Base-by-base conservation (phyloP, 1,140 invertebrate genomes). In the Leptestheria dahalacensis region DNA sequence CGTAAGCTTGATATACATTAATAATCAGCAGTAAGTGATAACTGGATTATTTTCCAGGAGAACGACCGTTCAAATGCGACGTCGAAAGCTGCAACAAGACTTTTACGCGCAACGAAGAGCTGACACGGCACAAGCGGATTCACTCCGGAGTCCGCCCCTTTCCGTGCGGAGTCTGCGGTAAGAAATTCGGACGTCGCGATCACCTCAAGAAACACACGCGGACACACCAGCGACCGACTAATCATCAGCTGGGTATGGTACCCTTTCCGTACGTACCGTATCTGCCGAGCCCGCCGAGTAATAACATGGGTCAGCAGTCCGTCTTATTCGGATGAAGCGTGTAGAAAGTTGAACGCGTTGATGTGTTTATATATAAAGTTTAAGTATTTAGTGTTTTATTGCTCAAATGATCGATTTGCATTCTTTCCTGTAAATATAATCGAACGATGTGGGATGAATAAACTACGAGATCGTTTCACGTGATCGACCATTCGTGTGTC, bases 41-140 rank as follows among this genome's bases (percentile, higher is more conserved):
- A n/a, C n/a, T n/a, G n/a, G n/a, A n/a, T n/a, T n/a, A n/a, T n/a
- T 57, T 73, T 72, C 20, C 68, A 86, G 86, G 86, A 2, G 88
- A 92, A 69, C 73, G 88, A 50, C 90, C 90, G 0, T 93, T 85
- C 70, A 83, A 84, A 64, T 95, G 91, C 69, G 85, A 91, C 49
- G 79, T 82, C 26, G 79, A 83, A 48, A 80, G 81, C 49, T 95
- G 91, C 66, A 85, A 83, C 0, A 93, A 93, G 70, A 84, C 84
- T 0, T 96, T 96, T 67, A 92, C 91, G 0, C 78, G 91, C 61
- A 96, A 95, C 70, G 91, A 95, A 72, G 91, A 96, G 68, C 71
- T 95, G 47, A 94, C 91, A 0, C 77, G 91, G 23, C 91, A 96
- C 71, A 86, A 87, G 64, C 77, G 89, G 57, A 96, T 95, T 54